Evolutionary conservation across 2,113 vertebrate species (phyloP).

Genomic region (Poeciliopsis occidentalis): DNA sequence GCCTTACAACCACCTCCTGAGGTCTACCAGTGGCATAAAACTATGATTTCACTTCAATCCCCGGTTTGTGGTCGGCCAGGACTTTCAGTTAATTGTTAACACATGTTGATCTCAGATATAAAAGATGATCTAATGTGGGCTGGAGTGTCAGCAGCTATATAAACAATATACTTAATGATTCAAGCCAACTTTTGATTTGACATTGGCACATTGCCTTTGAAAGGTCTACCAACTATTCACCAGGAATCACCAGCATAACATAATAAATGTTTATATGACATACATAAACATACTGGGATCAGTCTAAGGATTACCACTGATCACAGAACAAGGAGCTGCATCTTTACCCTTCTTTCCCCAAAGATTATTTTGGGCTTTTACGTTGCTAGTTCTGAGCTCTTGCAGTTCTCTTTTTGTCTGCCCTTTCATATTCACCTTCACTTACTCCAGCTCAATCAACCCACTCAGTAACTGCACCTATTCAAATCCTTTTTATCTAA

Average conservation of each 20-base stretch:
- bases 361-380: conserved; percentile 63
- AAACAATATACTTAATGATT: no score
- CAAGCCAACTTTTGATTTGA: no score
- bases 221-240: no score
- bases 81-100: no score
- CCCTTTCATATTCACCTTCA: conserved; percentile 41
- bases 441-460: conserved; percentile 52
- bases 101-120: no score
- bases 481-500: conserved; percentile 70
- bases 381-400: conserved; percentile 62
- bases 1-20: no score
- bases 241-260: background rate
- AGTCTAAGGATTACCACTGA: background rate
- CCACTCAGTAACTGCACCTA: conserved; percentile 56
- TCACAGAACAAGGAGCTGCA: conserved; percentile 55
- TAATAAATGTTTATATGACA: background rate
- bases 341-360: conserved; percentile 61
- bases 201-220: no score
- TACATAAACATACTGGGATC: background rate
- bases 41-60: no score
- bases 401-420: conserved; percentile 39
- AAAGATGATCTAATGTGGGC: no score
- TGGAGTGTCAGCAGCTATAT: no score
- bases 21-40: no score
- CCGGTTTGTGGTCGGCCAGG: no score